Conservation (phyloP, 2,113 vertebrate genomes). For the Athene noctua region DNA sequence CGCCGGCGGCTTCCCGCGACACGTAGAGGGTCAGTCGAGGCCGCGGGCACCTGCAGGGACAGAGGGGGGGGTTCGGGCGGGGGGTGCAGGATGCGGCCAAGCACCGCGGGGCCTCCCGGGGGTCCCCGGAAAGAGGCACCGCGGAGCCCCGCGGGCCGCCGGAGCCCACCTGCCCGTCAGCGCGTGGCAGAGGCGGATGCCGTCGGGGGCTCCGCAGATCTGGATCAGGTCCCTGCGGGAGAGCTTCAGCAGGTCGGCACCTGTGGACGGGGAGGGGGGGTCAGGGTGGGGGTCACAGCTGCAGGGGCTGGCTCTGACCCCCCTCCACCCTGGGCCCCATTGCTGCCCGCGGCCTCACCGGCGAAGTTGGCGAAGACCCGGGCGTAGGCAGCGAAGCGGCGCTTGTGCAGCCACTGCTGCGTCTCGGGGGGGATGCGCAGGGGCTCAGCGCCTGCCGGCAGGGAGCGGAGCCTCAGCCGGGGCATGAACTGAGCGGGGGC, state of each 20-base stretch:
- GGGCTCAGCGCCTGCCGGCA: constrained; percentile 40
- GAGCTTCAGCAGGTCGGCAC: constrained; percentile 62
- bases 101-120: not conserved
- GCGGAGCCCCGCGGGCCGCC: accelerated
- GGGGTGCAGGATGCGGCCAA: accelerated
- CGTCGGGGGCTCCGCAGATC: constrained; percentile 65
- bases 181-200: constrained; percentile 57
- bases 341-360: not conserved
- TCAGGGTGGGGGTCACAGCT: not conserved
- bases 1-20: not conserved
- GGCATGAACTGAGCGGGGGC: not conserved
- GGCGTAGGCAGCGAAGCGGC: constrained; percentile 47
- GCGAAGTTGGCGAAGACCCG: constrained; percentile 46
- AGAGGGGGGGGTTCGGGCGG: not conserved
- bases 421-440: constrained; percentile 53
- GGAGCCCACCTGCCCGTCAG: constrained; percentile 48
- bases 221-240: constrained; percentile 62
- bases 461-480: not conserved
- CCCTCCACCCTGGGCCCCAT: not conserved
- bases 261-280: not conserved
- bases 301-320: not conserved
- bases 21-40: constrained; percentile 54
- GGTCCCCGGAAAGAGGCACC: not conserved
- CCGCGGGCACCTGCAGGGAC: not conserved
- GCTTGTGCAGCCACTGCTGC: constrained; percentile 59